Evolutionary conservation across 2,113 vertebrate genomes (phyloP), one percentile per base, ranked within the genome.

Genomic region (Monopterus albus): DNA sequence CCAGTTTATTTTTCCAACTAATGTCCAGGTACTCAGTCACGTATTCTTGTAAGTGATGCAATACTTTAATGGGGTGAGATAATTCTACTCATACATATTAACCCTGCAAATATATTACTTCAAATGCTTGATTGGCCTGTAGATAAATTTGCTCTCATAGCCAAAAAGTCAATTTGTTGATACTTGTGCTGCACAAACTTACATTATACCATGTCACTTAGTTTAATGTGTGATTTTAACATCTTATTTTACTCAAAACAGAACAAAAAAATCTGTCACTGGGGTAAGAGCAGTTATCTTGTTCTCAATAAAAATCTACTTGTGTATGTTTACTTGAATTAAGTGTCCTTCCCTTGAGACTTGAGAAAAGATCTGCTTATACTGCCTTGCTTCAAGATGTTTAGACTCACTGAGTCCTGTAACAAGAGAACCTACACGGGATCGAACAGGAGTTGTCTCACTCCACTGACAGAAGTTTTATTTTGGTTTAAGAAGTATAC

Each of bases 331-430:
- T 69, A 58, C 35, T 42, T 7, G 17, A 62, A 59, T 65, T 35
- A 57, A 72, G 59, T 72, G 59, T 40, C 13, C 26, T 42, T 72
- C 62, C 70, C 49, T 51, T 42, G 59, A 74, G 64, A 62, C 53
- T 5, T 11, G 49, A 40, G 50, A 63, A 68, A 25, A 59, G 31
- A 70, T 74, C 20, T 40, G 45, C 49, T 73, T 67, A 36, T 65
- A 58, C 56, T 50, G 59, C 40, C 33, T 50, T 28, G 13, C 65
- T 73, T 70, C 15, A 64, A 52, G 20, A 46, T 65, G 52, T 83
- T 78, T 69, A 63, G 21, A 42, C 45, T 23, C 21, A 18, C 23
- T 26, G 33, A 38, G 25, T 52, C 53, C 51, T 57, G 68, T 21
- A 74, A 79, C 66, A 23, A 1, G 25, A 75, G 40, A 62, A 45